Evolutionary conservation across 2,797 vertebrate genomes (phyloP), one percentile per base, ranked within the genome.

Genomic region (Myotis vivesi): DNA sequence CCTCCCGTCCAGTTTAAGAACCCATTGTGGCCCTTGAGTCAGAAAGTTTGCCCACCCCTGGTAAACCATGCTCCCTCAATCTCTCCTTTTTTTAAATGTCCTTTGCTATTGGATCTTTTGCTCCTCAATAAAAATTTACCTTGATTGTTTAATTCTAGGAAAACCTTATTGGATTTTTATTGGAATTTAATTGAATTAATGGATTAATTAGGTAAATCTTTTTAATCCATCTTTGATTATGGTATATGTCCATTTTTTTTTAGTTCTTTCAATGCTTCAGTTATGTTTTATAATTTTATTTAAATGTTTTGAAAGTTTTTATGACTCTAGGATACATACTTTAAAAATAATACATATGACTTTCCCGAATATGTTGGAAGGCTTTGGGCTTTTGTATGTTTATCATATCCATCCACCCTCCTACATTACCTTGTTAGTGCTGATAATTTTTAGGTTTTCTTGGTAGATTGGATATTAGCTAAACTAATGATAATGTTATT

Each of bases 121-220:
- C 46, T 85, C 16, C 71, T 72, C n/a, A 44, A 75, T 41, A 41
- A 82, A 64, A 64, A 53, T 33, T 69, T 17, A 33, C n/a, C 15
- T 53, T 46, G 33, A 44, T 80, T 73, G 19, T 93, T 89, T 89
- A 90, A 79, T 91, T 86, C 19, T 79, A 38, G 82, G 68, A 81
- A 87, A 44, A 73, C 20, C 16, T 64, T 62, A 30, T 49, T 13
- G 33, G 20, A 71, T 88, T 82, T 88, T 92, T 36, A 51, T 72
- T 53, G 17, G 20, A 64, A 71, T 93, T 71, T 88, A 64, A 57
- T 68, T 81, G 15, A 66, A 66, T 72, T 38, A 53, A 71, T 77
- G 38, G 8, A 49, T 81, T 71, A 41, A 44, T 75, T 83, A 72
- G 41, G 44, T 30, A 83, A n/a, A 53, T n/a, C 17, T 87, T 82